Percentiles rank a stretch among this genome's conserved stretches.
Conservation (phyloP, 2,113 vertebrate genomes). For the Grallaria varia region DNA sequence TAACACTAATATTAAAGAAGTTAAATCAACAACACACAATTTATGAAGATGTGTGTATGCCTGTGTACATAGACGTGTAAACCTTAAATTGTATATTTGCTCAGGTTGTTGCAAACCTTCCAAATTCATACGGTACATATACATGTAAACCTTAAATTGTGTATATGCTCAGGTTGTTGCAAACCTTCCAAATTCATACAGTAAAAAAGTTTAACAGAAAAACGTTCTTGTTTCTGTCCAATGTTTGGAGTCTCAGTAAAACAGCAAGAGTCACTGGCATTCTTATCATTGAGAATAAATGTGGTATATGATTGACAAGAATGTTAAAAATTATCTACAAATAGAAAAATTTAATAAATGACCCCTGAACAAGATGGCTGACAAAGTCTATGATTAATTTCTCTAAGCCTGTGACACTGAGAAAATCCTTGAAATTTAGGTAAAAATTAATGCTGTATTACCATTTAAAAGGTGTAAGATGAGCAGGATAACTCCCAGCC, state of each 20-base stretch:
- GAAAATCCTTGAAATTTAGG: background rate
- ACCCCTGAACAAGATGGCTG: background rate
- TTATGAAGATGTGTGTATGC: background rate
- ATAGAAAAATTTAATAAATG: background rate
- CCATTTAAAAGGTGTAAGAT: background rate
- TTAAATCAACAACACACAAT: background rate
- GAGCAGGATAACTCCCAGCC: background rate
- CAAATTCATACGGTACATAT: background rate
- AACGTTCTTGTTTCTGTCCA: background rate
- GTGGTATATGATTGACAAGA: background rate
- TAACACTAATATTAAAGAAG: background rate
- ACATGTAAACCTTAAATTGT: background rate
- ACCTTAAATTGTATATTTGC: background rate
- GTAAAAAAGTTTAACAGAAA: background rate
- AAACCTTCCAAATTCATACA: background rate
- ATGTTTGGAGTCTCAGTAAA: background rate
- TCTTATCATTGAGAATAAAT: background rate
- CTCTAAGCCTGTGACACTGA: background rate
- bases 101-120: background rate
- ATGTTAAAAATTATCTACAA: background rate
- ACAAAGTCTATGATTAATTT: background rate
- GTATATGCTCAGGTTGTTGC: background rate
- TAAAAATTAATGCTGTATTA: background rate
- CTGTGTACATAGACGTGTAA: background rate
- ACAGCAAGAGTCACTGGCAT: background rate